Evolutionary conservation across 2,888 invertebrate species (phyloP).

Genomic region (Sturmia bella): DNA sequence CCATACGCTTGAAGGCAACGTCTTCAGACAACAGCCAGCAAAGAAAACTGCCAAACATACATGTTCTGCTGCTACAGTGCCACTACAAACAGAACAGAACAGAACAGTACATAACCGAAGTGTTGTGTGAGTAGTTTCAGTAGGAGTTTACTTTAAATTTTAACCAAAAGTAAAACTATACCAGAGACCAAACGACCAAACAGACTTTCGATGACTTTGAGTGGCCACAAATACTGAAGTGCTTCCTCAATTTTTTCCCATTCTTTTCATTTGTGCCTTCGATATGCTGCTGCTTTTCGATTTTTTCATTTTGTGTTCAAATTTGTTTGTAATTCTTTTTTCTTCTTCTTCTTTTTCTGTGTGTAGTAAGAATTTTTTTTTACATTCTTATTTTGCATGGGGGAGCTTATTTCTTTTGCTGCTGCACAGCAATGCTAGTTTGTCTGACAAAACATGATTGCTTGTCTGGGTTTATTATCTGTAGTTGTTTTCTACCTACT

Average conservation of each 20-base stretch:
- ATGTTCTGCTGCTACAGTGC: constrained; percentile 20
- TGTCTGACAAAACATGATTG: constrained; percentile 63
- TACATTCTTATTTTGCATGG: background rate
- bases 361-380: constrained; percentile 35
- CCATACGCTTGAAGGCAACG: constrained; percentile 41
- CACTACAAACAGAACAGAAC: constrained; percentile 18
- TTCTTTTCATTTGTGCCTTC: constrained; percentile 36
- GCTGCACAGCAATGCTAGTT: constrained; percentile 43
- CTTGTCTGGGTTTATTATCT: constrained; percentile 65
- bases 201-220: constrained; percentile 69
- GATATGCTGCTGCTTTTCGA: constrained; percentile 5
- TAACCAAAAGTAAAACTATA: constrained; percentile 32
- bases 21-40: constrained; percentile 46
- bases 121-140: background rate
- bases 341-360: constrained; percentile 13
- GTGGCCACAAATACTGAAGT: constrained; percentile 70
- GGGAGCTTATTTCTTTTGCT: constrained; percentile 4
- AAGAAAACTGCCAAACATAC: constrained; percentile 46
- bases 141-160: background rate
- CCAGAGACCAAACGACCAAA: constrained; percentile 6
- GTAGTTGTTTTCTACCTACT: constrained; percentile 54
- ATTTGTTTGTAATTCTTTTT: constrained; percentile 36
- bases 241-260: constrained; percentile 64
- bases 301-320: constrained; percentile 29
- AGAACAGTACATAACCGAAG: no score